These are phyloP conservation scores for Sylvia borin DNA, from an alignment of 2,797 vertebrate genomes.

Conservation along the genomic window DNA sequence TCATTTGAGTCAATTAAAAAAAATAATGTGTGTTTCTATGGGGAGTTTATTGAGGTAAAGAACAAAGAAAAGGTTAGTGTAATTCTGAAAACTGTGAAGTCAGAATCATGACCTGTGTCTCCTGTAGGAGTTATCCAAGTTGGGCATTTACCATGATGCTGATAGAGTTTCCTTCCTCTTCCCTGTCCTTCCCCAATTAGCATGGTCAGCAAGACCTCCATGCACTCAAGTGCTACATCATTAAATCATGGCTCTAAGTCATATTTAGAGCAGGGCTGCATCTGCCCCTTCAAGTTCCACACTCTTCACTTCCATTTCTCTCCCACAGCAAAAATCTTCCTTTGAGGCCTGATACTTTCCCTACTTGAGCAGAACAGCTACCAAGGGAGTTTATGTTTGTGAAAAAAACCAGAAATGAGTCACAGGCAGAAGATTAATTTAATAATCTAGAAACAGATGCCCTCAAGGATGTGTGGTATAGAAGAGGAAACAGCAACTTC, in stretches of 20 bases:
- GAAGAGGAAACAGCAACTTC: conserved; percentile 37
- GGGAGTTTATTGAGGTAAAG: neutral
- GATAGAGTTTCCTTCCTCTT: conserved; percentile 31
- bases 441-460: conserved; percentile 66
- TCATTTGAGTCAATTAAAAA: neutral
- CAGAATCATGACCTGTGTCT: neutral
- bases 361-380: neutral
- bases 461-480: conserved; percentile 39
- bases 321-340: neutral
- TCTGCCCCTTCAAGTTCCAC: neutral
- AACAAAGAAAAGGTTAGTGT: neutral
- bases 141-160: conserved; percentile 8
- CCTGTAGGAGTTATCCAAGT: neutral
- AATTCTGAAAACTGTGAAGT: neutral
- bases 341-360: neutral
- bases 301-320: neutral
- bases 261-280: neutral
- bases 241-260: neutral
- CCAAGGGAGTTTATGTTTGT: conserved; percentile 28
- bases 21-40: neutral
- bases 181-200: neutral
- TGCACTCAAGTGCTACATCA: neutral
- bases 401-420: conserved; percentile 51
- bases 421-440: conserved; percentile 56
- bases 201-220: neutral